These are phyloP conservation scores for Rhinogobio ventralis DNA, from an alignment of 2,797 vertebrate genomes.

Conservation along the genomic window DNA sequence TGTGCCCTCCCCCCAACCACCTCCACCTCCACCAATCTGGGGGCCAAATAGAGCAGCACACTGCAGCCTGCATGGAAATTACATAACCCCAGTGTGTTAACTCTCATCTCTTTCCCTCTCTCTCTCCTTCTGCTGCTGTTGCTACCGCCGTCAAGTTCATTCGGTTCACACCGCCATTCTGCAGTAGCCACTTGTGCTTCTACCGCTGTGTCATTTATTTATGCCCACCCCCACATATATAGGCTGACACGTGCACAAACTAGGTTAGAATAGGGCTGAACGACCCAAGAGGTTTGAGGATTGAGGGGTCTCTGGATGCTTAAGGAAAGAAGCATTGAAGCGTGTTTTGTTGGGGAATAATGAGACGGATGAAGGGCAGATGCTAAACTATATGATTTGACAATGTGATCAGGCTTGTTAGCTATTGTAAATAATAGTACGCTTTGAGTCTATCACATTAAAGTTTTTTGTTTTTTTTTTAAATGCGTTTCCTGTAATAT, in stretches of 20 bases:
- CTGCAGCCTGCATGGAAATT: constrained; percentile 76
- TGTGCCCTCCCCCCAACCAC: constrained; percentile 37
- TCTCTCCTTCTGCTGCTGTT: constrained; percentile 57
- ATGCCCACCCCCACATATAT: constrained; percentile 14
- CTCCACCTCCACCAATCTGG: constrained; percentile 58
- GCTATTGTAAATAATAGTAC: neutral
- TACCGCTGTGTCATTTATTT: constrained; percentile 51
- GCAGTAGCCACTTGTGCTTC: constrained; percentile 63
- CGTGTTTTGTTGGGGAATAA: constrained; percentile 20
- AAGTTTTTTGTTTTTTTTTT: neutral
- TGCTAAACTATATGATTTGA: neutral
- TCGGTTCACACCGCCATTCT: constrained; percentile 66
- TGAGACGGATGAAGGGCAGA: neutral
- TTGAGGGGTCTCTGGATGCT: constrained; percentile 10
- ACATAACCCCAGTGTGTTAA: constrained; percentile 71
- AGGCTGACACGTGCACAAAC: constrained; percentile 7
- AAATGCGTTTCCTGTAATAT: neutral
- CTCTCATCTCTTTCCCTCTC: neutral
- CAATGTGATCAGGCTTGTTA: neutral
- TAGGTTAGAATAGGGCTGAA: constrained; percentile 3
- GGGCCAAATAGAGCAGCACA: constrained; percentile 68
- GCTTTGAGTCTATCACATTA: neutral
- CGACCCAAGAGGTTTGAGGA: constrained; percentile 13
- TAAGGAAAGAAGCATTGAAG: constrained; percentile 26
- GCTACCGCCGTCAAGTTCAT: constrained; percentile 66